These are phyloP conservation scores for Atrina japonica DNA, from an alignment of 2,888 invertebrate genomes.

Conservation along the genomic window DNA sequence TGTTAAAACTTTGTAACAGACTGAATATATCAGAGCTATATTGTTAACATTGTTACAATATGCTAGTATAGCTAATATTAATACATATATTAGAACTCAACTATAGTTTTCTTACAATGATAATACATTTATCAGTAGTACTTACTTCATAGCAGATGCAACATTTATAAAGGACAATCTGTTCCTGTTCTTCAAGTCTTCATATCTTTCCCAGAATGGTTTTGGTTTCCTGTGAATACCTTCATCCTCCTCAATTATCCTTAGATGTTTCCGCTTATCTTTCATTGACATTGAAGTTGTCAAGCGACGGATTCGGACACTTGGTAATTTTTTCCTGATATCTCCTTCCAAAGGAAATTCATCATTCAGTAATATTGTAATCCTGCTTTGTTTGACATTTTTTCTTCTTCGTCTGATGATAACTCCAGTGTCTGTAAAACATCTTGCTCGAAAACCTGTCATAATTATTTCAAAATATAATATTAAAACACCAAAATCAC, in stretches of 20 bases:
- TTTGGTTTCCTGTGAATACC: slow-evolving; percentile 1
- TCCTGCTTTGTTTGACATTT: not conserved
- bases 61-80: no score
- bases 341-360: slow-evolving; percentile 15
- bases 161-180: slow-evolving; percentile 27
- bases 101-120: not conserved
- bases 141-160: slow-evolving; percentile 12
- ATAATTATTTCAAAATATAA: no score
- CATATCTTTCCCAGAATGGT: slow-evolving; percentile 29
- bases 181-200: slow-evolving; percentile 27
- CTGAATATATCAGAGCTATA: no score
- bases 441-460: slow-evolving; percentile 14
- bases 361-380: slow-evolving; percentile 21
- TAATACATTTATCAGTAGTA: no score
- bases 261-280: slow-evolving; percentile 10
- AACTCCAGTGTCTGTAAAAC: slow-evolving; percentile 21
- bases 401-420: slow-evolving; percentile 12
- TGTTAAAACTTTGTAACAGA: no score
- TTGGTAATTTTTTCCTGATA: slow-evolving; percentile 18
- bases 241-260: not conserved
- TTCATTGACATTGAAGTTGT: slow-evolving; percentile 22
- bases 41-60: no score
- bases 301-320: slow-evolving; percentile 18
- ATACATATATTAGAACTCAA: no score
- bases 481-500: no score